A percentile compares a stretch with the other conserved stretches of the same genome.
These are phyloP conservation scores for Pipistrellus pipistrellus DNA, from an alignment of 2,797 vertebrate species.

Conservation along the genomic window DNA sequence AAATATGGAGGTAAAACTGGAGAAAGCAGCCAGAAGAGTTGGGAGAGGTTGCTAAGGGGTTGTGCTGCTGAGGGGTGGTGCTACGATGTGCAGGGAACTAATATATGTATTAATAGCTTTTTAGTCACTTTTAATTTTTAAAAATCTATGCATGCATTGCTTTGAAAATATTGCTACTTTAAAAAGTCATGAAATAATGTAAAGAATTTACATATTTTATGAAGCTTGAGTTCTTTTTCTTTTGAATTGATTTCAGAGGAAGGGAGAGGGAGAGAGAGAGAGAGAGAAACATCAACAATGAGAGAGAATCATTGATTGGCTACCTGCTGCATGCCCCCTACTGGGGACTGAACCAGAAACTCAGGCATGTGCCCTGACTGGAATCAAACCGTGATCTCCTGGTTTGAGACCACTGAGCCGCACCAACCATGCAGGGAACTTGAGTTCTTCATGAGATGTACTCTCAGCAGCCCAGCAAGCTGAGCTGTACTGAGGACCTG, in stretches of 20 bases:
- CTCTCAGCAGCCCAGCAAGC: slow-evolving; percentile 7
- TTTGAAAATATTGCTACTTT: slow-evolving; percentile 28
- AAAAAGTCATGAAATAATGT: slow-evolving; percentile 27
- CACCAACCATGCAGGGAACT: too few relatives aligned
- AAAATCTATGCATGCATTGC: not conserved
- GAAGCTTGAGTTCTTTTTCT: not conserved
- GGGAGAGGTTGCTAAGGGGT: not conserved
- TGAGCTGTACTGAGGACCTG: not conserved
- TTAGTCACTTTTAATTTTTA: not conserved
- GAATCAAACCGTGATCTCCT: too few relatives aligned
- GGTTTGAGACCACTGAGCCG: too few relatives aligned
- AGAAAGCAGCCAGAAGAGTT: not conserved
- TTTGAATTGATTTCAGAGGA: too few relatives aligned
- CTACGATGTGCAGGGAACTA: too few relatives aligned
- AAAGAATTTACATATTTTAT: slow-evolving; percentile 44
- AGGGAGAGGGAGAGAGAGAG: too few relatives aligned
- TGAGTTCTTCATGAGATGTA: not conserved
- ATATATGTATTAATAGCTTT: not conserved
- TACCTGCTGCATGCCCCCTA: too few relatives aligned
- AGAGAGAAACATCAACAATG: too few relatives aligned
- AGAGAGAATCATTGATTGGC: too few relatives aligned
- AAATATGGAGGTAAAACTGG: not conserved
- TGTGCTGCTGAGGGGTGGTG: too few relatives aligned
- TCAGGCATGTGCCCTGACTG: too few relatives aligned
- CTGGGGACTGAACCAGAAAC: too few relatives aligned